A percentile compares a stretch with the other conserved stretches of the same genome.
These are phyloP conservation scores for Philaethria dido DNA, from an alignment of 2,888 invertebrate species.

Conservation along the genomic window DNA sequence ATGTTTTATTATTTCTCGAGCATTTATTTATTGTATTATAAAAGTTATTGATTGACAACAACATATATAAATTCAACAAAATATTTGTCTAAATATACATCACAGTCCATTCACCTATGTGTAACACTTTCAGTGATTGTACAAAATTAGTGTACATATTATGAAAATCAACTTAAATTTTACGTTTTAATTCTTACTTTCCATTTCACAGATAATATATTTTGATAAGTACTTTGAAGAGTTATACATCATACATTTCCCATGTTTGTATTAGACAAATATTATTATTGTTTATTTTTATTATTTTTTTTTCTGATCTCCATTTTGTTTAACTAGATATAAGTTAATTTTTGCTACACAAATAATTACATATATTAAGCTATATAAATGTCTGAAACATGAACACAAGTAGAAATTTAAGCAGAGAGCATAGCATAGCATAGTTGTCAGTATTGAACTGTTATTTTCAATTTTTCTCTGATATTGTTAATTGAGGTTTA, in stretches of 20 bases:
- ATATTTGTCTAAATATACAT: slow-evolving; percentile 55
- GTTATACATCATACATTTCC: background rate
- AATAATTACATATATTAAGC: too few relatives aligned
- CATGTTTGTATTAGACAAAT: background rate
- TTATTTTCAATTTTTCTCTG: too few relatives aligned
- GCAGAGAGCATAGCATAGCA: too few relatives aligned
- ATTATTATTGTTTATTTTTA: too few relatives aligned
- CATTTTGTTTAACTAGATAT: background rate
- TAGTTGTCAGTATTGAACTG: too few relatives aligned
- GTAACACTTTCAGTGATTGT: slow-evolving; percentile 50
- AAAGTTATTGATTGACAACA: background rate
- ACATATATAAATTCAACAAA: background rate
- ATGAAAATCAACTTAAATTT: background rate
- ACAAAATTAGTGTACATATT: slow-evolving; percentile 13
- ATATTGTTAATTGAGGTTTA: too few relatives aligned
- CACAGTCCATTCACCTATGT: slow-evolving; percentile 58
- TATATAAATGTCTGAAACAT: too few relatives aligned
- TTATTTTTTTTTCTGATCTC: background rate
- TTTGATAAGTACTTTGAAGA: background rate
- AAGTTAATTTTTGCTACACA: too few relatives aligned
- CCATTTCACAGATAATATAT: background rate
- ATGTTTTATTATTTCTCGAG: background rate
- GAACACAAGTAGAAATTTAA: too few relatives aligned
- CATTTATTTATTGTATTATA: background rate
- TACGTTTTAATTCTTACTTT: background rate